Base-by-base conservation (phyloP, 1,140 invertebrate genomes). In the Wasmannia auropunctata region DNA sequence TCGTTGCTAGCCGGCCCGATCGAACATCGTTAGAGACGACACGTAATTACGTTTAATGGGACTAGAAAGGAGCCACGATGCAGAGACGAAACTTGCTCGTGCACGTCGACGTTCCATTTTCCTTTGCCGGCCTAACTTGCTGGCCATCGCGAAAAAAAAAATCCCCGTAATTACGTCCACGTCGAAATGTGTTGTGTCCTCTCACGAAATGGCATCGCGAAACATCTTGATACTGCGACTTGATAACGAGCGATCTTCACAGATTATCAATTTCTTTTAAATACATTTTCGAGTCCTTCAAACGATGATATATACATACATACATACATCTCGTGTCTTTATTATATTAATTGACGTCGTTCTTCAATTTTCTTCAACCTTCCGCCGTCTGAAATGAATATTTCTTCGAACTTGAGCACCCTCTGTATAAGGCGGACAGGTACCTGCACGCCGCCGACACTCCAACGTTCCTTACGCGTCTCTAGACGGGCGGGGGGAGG, bases 381-480 rank as follows among this genome's bases (percentile, higher is more conserved):
- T 56, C 40, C 25, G 4, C 40, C 25, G 4, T 31, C 8, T 16
- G 28, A 31, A 69, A 51, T 49, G 22, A 19, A 34, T 46, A 54
- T 86, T 87, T 80, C 81, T 86, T 79, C 34, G 16, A 65, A 90
- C 85, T 88, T 89, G 90, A 91, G 90, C 87, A 91, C 90, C 91
- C 87, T 91, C 88, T 90, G n/a, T n/a, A 90, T 88, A 92, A 94
- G 91, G 91, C 91, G 90, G 90, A 91, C 91, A n/a, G n/a, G n/a
- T n/a, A n/a, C n/a, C n/a, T n/a, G n/a, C n/a, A 88, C 87, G 91
- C 79, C 91, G 86, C 80, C 86, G 88, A 92, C 89, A 92, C 90
- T 93, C 89, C 88, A 92, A 88, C 84, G 88, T 93, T 93, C 88
- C 92, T 92, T 93, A 90, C 89, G 87, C 92, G 89, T 93, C 91